These are phyloP conservation scores for Neogale vison DNA, from an alignment of 2,113 vertebrate genomes.

Conservation along the genomic window DNA sequence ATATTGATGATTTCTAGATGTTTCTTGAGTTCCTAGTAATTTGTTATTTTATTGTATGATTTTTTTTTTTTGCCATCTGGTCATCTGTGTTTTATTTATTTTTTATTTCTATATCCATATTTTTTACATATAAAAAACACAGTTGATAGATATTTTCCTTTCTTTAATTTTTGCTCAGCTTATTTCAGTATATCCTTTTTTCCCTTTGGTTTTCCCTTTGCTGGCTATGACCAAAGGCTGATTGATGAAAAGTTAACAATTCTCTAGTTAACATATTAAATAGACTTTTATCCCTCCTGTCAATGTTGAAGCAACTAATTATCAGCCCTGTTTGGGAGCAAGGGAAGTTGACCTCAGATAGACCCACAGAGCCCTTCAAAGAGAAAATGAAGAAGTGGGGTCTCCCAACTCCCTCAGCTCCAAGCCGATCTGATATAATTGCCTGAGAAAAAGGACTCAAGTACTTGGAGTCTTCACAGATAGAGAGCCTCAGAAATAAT, in stretches of 20 bases:
- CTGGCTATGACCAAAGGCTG: conserved; percentile 33
- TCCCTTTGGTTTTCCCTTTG: not conserved
- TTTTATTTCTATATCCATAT: not conserved
- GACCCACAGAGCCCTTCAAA: conserved; percentile 15
- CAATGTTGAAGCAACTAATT: conserved; percentile 51
- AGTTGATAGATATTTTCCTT: not conserved
- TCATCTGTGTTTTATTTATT: not conserved
- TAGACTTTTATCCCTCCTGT: conserved; percentile 54
- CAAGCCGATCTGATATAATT: conserved; percentile 78
- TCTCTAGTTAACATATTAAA: conserved; percentile 48
- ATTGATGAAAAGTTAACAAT: conserved; percentile 48
- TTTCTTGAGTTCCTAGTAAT: not conserved
- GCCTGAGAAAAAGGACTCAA: conserved; percentile 71
- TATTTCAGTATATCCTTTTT: not conserved
- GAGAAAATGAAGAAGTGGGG: conserved; percentile 25
- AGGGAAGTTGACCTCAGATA: conserved; percentile 45
- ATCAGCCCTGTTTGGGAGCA: not conserved
- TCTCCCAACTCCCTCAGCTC: conserved; percentile 41
- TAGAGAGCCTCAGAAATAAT: conserved; percentile 82
- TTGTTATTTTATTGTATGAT: not conserved
- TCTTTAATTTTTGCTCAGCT: not conserved
- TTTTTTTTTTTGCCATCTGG: not conserved
- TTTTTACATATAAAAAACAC: not conserved
- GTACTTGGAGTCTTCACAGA: conserved; percentile 78
- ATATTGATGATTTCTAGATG: not conserved